These are phyloP conservation scores for Chloroclysta siterata DNA, from an alignment of 2,888 invertebrate genomes.

Conservation along the genomic window DNA sequence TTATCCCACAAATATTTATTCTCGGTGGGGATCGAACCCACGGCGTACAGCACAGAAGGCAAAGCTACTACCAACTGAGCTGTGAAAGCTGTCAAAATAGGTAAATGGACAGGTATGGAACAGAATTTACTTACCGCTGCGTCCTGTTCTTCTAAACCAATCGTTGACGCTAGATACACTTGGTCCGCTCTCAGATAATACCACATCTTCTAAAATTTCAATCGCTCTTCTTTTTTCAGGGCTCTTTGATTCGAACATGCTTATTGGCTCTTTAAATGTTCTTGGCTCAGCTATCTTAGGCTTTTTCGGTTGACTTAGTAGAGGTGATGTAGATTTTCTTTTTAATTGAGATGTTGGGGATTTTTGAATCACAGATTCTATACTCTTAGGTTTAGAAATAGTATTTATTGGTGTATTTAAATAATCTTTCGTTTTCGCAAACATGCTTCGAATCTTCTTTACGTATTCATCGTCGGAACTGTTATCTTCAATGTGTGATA, in stretches of 20 bases:
- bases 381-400: conserved; percentile 2
- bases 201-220: conserved; percentile 14
- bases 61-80: too few species aligned
- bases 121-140: conserved; percentile 43
- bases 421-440: conserved; percentile 36
- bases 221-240: neutral
- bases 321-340: conserved; percentile 38
- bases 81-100: too few species aligned
- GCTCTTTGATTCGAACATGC: neutral
- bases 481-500: conserved; percentile 35
- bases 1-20: too few species aligned
- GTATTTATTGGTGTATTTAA: neutral
- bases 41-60: too few species aligned
- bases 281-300: conserved; percentile 7
- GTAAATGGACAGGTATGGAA: too few species aligned
- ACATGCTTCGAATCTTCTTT: conserved; percentile 33
- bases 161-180: conserved; percentile 57
- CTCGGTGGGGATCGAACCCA: too few species aligned
- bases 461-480: conserved; percentile 38
- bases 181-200: conserved; percentile 40
- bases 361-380: neutral
- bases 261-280: conserved; percentile 28
- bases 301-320: conserved; percentile 42
- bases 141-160: conserved; percentile 55
- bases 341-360: conserved; percentile 31